A percentile compares a stretch with the other conserved stretches of the same genome.
phyloP scores from a whole-genome alignment of 2,888 invertebrate genomes.

The Dinocampus coccinellae region DNA sequence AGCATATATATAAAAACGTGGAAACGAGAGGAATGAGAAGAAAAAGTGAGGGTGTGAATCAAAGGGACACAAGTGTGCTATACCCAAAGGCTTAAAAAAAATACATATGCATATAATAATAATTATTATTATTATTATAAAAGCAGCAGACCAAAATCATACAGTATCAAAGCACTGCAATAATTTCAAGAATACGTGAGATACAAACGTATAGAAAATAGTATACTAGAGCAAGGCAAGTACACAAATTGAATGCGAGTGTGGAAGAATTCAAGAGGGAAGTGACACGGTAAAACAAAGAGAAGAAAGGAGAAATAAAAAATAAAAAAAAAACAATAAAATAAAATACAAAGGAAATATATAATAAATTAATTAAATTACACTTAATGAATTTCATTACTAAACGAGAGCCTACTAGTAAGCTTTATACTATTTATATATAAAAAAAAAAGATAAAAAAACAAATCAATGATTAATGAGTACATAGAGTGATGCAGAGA shows the following conservation, averaged over 20 bases:
- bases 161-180: conserved; percentile 31
- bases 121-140: too few species aligned
- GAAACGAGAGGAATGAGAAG: background rate
- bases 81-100: conserved; percentile 16
- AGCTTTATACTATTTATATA: conserved; percentile 62
- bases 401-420: conserved; percentile 60
- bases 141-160: conserved; percentile 30
- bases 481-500: conserved; percentile 43
- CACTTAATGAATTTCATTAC: conserved; percentile 43
- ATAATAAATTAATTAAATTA: conserved; percentile 52
- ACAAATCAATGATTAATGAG: conserved; percentile 50
- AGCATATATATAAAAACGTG: conserved; percentile 22
- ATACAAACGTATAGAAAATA: conserved; percentile 20
- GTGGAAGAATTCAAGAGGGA: background rate
- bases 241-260: background rate
- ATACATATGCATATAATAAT: too few species aligned
- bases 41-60: conserved; percentile 11
- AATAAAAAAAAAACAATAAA: conserved; percentile 30
- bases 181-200: conserved; percentile 21
- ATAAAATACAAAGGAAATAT: conserved; percentile 41
- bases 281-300: background rate
- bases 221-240: conserved; percentile 4
- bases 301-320: conserved; percentile 17
- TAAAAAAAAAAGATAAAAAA: conserved; percentile 47
- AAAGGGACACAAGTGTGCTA: conserved; percentile 25